Base-by-base conservation (phyloP, 2,888 invertebrate genomes). In the Junonia oenone region DNA sequence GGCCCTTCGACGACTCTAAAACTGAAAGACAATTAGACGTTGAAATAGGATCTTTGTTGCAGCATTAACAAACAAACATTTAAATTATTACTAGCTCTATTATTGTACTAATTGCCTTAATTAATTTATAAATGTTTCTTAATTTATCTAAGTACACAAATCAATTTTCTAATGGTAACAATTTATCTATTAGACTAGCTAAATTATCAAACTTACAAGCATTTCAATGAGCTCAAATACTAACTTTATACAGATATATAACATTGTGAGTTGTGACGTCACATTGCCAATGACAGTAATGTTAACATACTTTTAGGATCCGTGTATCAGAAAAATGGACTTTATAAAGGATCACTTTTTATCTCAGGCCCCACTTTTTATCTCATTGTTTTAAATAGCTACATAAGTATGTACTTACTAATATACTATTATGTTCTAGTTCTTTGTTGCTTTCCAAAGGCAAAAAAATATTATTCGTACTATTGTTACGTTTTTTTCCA, bases 201-300 rank as follows among this genome's bases (percentile, higher is more conserved):
- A 56, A n/a, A n/a, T 45, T 26, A 15, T 46, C 43, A 51, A 26
- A 22, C 38, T 35, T 48, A 51, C 35, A 54, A 56, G 56, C 56
- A 51, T 31, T 22, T 31, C 31, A 55, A 26, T 51, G 31, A 51
- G 33, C 17, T 38, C 17, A 49, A 27, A 50, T 19, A 40, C 37
- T 56, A 29, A 43, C 27, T 43, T 40, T 33, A 64, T 46, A 57
- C 29, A 48, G 26, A 27, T 33, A 15, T 14, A 13, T 45, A 22
- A 15, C 14, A 38, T 48, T 55, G 60, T 71, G 69, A 69, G 27
- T 48, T 55, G 60, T 71, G 69, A 69, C 70, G 51, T 69, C 71
- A 55, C 70, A 75, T 80, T 80, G 78, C 78, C 80, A 81, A 81
- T 81, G 78, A 81, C 79, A 75, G 45, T 50, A 55, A 46, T 22